Conservation (phyloP, 53 echinoderm and acorn worm species). For the Henricia sp. region DNA sequence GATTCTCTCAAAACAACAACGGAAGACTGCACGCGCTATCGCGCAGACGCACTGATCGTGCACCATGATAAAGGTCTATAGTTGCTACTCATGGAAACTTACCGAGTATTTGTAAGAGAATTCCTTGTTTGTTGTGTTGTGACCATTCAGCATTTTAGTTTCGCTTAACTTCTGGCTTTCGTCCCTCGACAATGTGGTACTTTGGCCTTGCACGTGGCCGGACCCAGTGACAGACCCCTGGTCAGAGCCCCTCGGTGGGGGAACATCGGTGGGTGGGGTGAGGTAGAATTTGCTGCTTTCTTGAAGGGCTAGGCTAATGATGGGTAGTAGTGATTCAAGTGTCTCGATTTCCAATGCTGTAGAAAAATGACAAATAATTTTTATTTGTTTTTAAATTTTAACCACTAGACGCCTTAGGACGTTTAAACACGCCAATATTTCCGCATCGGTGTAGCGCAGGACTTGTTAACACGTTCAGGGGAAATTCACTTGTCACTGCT, state of each 20-base stretch:
- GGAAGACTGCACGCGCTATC: no score
- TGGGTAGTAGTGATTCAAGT: constrained; percentile 73
- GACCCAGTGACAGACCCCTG: constrained; percentile 4
- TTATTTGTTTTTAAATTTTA: no score
- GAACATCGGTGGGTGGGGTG: constrained; percentile 8
- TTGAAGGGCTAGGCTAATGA: constrained; percentile 77
- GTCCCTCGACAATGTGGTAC: background rate
- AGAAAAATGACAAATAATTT: no score
- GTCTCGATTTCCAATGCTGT: constrained; percentile 50
- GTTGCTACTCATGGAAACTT: no score
- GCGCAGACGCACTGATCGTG: no score
- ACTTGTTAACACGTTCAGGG: no score
- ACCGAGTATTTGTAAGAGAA: constrained; percentile 37
- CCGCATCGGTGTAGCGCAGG: no score
- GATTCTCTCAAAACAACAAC: no score
- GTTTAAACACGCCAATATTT: no score
- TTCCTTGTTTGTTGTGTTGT: constrained; percentile 12
- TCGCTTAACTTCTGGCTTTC: background rate
- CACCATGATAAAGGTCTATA: no score
- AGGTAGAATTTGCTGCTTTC: constrained; percentile 80
- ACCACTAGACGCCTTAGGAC: no score
- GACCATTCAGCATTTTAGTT: constrained; percentile 7
- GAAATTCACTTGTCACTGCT: no score
- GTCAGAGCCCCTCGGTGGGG: constrained; percentile 3
- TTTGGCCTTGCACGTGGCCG: background rate